Percentiles rank a stretch among this genome's conserved stretches.
These are phyloP conservation scores for Drosophila mimica DNA, from an alignment of 2,888 invertebrate species.

Conservation along the genomic window DNA sequence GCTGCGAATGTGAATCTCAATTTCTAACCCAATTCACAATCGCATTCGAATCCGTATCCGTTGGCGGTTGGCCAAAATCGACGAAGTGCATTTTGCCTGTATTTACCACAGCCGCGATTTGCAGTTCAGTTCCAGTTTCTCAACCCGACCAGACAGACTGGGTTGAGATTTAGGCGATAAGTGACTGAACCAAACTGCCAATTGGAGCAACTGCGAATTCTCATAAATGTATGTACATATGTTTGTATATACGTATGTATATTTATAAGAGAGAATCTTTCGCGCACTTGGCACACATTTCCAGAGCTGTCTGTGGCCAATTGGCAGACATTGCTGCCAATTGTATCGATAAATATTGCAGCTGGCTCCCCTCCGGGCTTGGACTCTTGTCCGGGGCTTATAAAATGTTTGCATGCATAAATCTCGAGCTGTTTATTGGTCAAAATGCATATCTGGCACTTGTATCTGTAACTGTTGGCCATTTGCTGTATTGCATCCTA, in stretches of 20 bases:
- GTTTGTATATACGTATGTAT: not conserved
- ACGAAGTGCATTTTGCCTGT: slow-evolving; percentile 23
- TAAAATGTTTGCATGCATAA: slow-evolving; percentile 65
- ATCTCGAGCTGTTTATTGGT: slow-evolving; percentile 61
- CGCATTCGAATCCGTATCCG: slow-evolving; percentile 27
- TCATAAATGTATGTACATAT: not conserved
- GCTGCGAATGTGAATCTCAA: slow-evolving; percentile 1
- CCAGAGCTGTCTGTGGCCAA: slow-evolving; percentile 46
- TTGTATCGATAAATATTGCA: slow-evolving; percentile 67
- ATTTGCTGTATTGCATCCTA: slow-evolving; percentile 37
- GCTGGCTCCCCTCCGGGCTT: slow-evolving; percentile 38
- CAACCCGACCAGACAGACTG: slow-evolving; percentile 1
- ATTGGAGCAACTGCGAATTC: slow-evolving; percentile 31
- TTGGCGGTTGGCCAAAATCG: slow-evolving; percentile 55
- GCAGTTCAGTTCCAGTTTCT: slow-evolving; percentile 3
- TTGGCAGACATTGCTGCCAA: slow-evolving; percentile 57
- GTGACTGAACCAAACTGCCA: slow-evolving; percentile 48
- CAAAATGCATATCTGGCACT: slow-evolving; percentile 26
- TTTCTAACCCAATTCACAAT: slow-evolving; percentile 10
- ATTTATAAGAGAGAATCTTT: slow-evolving; percentile 22
- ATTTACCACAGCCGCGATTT: slow-evolving; percentile 27
- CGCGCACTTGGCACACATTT: slow-evolving; percentile 63
- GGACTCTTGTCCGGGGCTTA: slow-evolving; percentile 30
- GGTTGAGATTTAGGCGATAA: slow-evolving; percentile 53
- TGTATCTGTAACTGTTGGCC: slow-evolving; percentile 33